Base-by-base conservation (phyloP, 2,888 invertebrate species). In the Malthinus seriepunctatus region DNA sequence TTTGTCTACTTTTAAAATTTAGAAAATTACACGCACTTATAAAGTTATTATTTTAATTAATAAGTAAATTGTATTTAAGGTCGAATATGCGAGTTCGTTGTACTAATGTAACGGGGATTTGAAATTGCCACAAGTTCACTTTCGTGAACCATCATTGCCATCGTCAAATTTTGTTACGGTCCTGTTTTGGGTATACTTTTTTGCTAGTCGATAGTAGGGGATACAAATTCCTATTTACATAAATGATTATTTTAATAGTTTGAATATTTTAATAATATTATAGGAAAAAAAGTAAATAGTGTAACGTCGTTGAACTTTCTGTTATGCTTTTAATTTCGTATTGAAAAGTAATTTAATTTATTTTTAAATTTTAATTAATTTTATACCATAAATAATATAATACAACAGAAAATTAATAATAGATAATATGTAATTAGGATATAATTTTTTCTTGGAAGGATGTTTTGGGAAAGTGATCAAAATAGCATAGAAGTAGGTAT, bases 111-210 rank as follows among this genome's bases (percentile, higher is more conserved):
- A 65, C 65, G 65, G 65, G 46, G 57, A 51, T 54, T 62, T 53
- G 55, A 58, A 39, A 49, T 32, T 23, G 23, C 23, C 51, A 47
- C 57, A 39, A 51, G 65, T 67, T 69, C 69, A 66, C 70, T 69
- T 69, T 70, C 70, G 65, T 68, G 66, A 65, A 64, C 67, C 68
- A 67, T 63, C n/a, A 5, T 23, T 63, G 65, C 56, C 58, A 58
- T 42, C n/a, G 32, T 32, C 35, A 15, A 10, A 23, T 14, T 15
- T 23, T 14, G 57, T 48, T 51, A 56, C 56, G 47, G 56, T 51
- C 51, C 47, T 55, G 42, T 34, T 33, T 49, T 39, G 23, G 32
- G 46, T 33, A 42, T 15, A 31, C 37, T 53, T 39, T 23, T 23
- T 54, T 54, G 37, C 32, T 51, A 49, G 54, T 61, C 52, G 52